These are phyloP conservation scores for Trematomus loennbergii DNA, from an alignment of 2,113 vertebrate species.

Conservation along the genomic window DNA sequence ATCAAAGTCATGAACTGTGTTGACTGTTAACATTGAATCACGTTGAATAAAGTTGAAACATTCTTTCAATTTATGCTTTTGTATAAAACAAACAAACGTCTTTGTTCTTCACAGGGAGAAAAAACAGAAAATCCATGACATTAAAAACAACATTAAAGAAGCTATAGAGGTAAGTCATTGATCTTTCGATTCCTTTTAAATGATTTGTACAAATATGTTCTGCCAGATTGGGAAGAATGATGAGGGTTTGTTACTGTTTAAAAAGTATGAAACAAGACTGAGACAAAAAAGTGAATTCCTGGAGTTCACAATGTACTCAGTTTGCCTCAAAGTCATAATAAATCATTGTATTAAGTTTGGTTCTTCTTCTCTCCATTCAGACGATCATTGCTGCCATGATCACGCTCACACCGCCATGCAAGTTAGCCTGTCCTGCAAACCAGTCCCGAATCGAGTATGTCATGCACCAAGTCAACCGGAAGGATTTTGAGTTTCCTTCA, in stretches of 20 bases:
- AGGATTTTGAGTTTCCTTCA: constrained; percentile 95
- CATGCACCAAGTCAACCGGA: constrained; percentile 92
- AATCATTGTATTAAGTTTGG: neutral
- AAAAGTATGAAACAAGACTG: neutral
- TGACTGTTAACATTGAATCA: neutral
- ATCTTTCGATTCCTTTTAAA: constrained; percentile 15
- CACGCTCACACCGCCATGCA: constrained; percentile 92
- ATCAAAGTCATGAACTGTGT: neutral
- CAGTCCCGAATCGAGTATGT: constrained; percentile 95
- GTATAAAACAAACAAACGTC: constrained; percentile 1
- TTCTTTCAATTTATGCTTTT: neutral
- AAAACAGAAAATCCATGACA: constrained; percentile 98
- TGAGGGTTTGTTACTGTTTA: neutral
- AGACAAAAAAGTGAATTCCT: neutral
- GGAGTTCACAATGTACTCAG: too few relatives aligned
- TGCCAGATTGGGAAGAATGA: too few relatives aligned
- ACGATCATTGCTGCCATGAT: constrained; percentile 97
- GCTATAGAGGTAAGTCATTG: constrained; percentile 93
- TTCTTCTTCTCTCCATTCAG: constrained; percentile 75
- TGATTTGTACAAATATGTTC: neutral
- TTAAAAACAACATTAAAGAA: constrained; percentile 99
- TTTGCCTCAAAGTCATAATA: neutral
- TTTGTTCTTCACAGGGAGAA: constrained; percentile 91
- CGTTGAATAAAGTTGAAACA: too few relatives aligned
- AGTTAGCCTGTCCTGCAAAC: constrained; percentile 94